Evolutionary conservation across 2,797 vertebrate genomes (phyloP).

Genomic region (Allenopithecus nigroviridis): DNA sequence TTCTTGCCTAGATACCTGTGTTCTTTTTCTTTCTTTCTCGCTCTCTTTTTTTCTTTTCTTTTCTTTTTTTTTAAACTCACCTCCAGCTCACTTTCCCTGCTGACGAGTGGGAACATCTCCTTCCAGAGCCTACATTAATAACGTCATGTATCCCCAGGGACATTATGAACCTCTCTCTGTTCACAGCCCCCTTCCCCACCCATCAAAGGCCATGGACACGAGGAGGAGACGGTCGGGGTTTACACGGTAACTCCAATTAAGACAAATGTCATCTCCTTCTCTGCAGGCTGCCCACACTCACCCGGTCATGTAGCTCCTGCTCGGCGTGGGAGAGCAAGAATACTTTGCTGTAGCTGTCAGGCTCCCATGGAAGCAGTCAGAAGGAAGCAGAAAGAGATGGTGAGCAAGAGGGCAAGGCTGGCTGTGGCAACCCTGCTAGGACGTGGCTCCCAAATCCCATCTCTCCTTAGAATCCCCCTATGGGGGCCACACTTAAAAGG

Average conservation of each 20-base stretch:
- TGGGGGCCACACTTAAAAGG: neutral
- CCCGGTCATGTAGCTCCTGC: neutral
- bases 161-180: neutral
- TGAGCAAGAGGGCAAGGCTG: neutral
- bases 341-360: slow-evolving; percentile 35
- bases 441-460: neutral
- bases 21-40: neutral
- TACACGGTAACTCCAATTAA: slow-evolving; percentile 70
- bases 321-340: neutral
- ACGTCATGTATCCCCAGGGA: neutral
- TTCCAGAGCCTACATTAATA: slow-evolving; percentile 48
- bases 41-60: neutral
- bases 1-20: neutral
- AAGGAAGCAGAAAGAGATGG: neutral
- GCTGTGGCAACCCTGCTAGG: neutral
- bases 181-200: neutral
- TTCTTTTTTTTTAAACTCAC: neutral
- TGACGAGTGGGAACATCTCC: neutral
- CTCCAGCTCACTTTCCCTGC: slow-evolving; percentile 11
- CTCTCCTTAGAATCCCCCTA: neutral
- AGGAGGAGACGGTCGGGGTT: neutral
- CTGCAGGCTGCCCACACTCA: neutral
- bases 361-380: slow-evolving; percentile 27
- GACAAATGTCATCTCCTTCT: slow-evolving; percentile 66
- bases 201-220: neutral